Evolutionary conservation across 2,113 vertebrate genomes (phyloP).

Genomic region (human): GRCh38 chr17:74350501-74351000

Average conservation of each 20-base stretch:
- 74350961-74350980: not conserved
- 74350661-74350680: not conserved
- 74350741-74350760: conserved; percentile 88
- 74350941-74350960: not conserved
- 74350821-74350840: conserved; percentile 86
- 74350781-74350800: conserved; percentile 92
- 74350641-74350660: accelerated
- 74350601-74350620: not conserved
- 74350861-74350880: conserved; percentile 86
- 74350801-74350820: conserved; percentile 88
- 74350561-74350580: conserved; percentile 90
- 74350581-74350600: not conserved
- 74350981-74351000: not conserved
- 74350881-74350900: conserved; percentile 88
- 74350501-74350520: conserved; percentile 92
- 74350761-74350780: conserved; percentile 88
- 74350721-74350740: conserved; percentile 83
- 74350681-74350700: not conserved
- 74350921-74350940: not conserved
- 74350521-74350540: conserved; percentile 90
- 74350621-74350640: not conserved
- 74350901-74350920: conserved; percentile 84
- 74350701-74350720: conserved; percentile 92
- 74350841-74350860: conserved; percentile 87
- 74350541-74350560: conserved; percentile 91